Conservation (phyloP, 2,113 vertebrate species). For the Rissa tridactyla region DNA sequence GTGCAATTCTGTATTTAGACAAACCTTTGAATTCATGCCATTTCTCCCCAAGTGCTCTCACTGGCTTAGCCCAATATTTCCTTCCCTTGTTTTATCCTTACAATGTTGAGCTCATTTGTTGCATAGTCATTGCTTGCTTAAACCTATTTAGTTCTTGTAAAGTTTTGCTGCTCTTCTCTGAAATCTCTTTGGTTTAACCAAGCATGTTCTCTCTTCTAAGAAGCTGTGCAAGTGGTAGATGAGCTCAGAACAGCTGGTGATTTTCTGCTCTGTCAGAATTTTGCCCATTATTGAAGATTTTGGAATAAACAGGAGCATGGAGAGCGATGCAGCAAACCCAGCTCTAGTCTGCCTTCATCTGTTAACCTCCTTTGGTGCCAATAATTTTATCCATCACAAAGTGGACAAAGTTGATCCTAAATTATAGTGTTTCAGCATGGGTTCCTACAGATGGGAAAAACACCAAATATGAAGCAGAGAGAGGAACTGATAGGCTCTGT, state of each 20-base stretch:
- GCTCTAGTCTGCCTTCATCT: background rate
- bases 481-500: background rate
- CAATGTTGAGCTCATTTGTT: background rate
- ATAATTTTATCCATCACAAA: background rate
- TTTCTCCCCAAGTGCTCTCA: background rate
- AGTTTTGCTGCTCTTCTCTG: background rate
- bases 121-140: background rate
- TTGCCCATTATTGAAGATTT: background rate
- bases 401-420: background rate
- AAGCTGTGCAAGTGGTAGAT: background rate
- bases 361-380: background rate
- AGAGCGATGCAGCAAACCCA: background rate
- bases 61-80: background rate
- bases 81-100: background rate
- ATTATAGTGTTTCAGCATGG: background rate
- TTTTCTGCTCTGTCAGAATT: constrained; percentile 22
- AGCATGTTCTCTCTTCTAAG: background rate
- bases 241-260: constrained; percentile 14
- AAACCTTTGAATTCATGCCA: constrained; percentile 2
- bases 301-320: background rate
- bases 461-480: background rate
- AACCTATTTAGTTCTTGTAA: background rate
- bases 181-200: background rate
- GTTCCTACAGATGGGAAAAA: constrained; percentile 20
- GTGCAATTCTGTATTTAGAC: background rate